Evolutionary conservation across 2,888 invertebrate species (phyloP).

Genomic region (Sphaeridia pumilis): DNA sequence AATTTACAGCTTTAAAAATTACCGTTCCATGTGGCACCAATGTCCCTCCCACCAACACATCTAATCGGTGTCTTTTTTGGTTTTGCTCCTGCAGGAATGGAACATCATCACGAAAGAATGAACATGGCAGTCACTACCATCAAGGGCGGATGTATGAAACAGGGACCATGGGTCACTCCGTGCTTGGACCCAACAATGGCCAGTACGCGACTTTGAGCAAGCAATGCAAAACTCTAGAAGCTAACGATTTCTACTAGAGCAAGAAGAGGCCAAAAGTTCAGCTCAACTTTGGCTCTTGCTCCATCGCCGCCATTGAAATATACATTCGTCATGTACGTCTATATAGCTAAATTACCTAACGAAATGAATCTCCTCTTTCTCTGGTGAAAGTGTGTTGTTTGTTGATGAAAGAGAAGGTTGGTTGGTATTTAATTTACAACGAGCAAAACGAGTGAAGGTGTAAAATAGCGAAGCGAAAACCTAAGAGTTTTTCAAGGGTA

Average conservation of each 20-base stretch:
- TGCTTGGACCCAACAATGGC: slow-evolving; percentile 57
- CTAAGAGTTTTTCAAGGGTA: no score
- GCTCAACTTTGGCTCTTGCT: no score
- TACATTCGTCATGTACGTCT: no score
- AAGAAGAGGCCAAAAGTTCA: no score
- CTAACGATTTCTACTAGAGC: slow-evolving; percentile 90
- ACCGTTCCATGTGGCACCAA: background rate
- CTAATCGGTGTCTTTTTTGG: slow-evolving; percentile 13
- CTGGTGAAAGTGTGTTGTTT: no score
- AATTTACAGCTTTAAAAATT: background rate
- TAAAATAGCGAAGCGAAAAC: no score
- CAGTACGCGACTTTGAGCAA: slow-evolving; percentile 93
- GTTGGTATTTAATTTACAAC: no score
- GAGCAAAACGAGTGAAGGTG: no score
- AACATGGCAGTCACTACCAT: slow-evolving; percentile 40
- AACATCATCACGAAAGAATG: slow-evolving; percentile 18
- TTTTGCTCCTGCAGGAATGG: slow-evolving; percentile 10
- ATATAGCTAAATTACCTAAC: no score
- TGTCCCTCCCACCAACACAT: background rate
- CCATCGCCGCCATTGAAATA: no score
- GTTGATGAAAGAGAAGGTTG: no score
- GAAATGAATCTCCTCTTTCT: no score
- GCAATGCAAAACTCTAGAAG: slow-evolving; percentile 89
- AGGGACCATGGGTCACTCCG: slow-evolving; percentile 21
- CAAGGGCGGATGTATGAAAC: slow-evolving; percentile 16